Conservation (phyloP, 2,797 vertebrate species). For the Nannoperca australis region DNA sequence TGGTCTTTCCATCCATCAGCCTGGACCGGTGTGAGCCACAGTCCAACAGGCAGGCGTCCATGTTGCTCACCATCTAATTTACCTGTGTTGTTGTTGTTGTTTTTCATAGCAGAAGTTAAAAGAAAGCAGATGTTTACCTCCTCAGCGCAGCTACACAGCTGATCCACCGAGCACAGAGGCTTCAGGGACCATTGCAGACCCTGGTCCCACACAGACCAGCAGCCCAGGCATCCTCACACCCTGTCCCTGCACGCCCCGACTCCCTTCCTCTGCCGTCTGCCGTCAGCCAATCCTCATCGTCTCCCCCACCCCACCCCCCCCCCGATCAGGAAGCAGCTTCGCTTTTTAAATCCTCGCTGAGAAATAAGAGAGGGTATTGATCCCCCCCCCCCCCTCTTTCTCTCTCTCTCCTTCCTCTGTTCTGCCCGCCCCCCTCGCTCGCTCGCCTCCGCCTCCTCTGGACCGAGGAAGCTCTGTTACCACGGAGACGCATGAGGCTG, state of each 20-base stretch:
- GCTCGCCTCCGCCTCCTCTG: slow-evolving; percentile 68
- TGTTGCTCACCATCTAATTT: slow-evolving; percentile 14
- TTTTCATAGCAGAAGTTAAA: neutral
- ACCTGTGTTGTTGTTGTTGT: slow-evolving; percentile 1
- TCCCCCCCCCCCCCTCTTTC: slow-evolving; percentile 40
- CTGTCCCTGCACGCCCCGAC: slow-evolving; percentile 28
- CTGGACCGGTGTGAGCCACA: neutral
- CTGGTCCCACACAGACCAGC: slow-evolving; percentile 51
- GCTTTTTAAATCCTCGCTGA: slow-evolving; percentile 49
- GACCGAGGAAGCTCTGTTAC: slow-evolving; percentile 88
- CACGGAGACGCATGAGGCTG: slow-evolving; percentile 91
- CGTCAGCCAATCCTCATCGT: slow-evolving; percentile 21
- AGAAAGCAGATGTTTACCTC: slow-evolving; percentile 58
- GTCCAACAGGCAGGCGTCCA: slow-evolving; percentile 35
- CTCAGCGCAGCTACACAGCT: slow-evolving; percentile 25
- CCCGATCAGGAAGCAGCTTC: slow-evolving; percentile 30
- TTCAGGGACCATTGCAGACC: slow-evolving; percentile 51
- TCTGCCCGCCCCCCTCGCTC: slow-evolving; percentile 30
- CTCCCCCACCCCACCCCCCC: neutral
- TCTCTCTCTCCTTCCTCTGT: slow-evolving; percentile 40
- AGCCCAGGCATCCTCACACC: slow-evolving; percentile 42
- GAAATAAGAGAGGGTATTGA: slow-evolving; percentile 65
- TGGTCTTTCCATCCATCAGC: slow-evolving; percentile 7
- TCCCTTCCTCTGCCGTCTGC: slow-evolving; percentile 22
- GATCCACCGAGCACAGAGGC: slow-evolving; percentile 35